Conservation (phyloP, 2,888 invertebrate genomes). For the Malachius bipustulatus region DNA sequence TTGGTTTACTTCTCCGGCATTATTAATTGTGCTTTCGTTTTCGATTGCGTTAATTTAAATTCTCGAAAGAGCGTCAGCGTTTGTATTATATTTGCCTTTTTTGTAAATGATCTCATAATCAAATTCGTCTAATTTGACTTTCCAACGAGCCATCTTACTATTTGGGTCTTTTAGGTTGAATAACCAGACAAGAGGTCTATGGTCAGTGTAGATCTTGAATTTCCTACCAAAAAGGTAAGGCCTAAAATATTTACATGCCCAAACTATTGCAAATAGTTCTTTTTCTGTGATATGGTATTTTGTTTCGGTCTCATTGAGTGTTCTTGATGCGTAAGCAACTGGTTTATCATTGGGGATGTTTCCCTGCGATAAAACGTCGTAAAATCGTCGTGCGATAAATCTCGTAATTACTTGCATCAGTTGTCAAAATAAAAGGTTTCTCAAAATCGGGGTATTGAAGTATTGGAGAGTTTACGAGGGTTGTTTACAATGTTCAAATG, state of each 20-base stretch:
- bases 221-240: slow-evolving; percentile 26
- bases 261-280: slow-evolving; percentile 26
- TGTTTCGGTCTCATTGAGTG: slow-evolving; percentile 23
- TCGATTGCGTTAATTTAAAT: slow-evolving; percentile 6
- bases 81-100: slow-evolving; percentile 20
- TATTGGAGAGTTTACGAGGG: slow-evolving; percentile 7
- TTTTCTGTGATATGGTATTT: slow-evolving; percentile 24
- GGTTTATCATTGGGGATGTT: slow-evolving; percentile 26
- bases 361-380: slow-evolving; percentile 24
- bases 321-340: slow-evolving; percentile 25
- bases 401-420: slow-evolving; percentile 25
- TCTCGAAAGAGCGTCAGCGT: slow-evolving; percentile 20
- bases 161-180: slow-evolving; percentile 23
- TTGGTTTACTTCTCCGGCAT: neutral
- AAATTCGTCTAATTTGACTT: slow-evolving; percentile 23
- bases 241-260: slow-evolving; percentile 23
- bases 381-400: too few species aligned
- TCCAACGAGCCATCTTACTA: slow-evolving; percentile 23
- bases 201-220: slow-evolving; percentile 25
- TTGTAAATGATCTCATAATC: slow-evolving; percentile 23
- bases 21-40: slow-evolving; percentile 4
- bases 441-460: slow-evolving; percentile 25
- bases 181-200: slow-evolving; percentile 22
- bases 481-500: neutral
- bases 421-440: slow-evolving; percentile 24